Evolutionary conservation across 2,888 invertebrate genomes (phyloP), one percentile per base, ranked within the genome.

Genomic region (Hypselothyrea guttata): DNA sequence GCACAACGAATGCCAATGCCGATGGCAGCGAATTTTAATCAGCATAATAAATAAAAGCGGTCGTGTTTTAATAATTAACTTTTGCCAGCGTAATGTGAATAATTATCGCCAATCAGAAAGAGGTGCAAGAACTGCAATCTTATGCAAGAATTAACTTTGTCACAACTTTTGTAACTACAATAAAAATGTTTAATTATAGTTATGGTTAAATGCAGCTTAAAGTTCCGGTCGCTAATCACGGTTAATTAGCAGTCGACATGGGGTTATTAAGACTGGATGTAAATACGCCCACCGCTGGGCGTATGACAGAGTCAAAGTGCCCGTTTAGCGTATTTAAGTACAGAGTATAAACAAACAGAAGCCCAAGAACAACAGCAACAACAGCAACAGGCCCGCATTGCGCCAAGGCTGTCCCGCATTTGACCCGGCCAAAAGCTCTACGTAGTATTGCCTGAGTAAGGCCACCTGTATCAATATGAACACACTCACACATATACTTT

Each of bases 351-450:
- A 13, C 52, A 68, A 71, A 53, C 72, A 66, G 40, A 9, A 45
- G 38, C 45, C 37, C 27, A 48, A 12, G 31, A 71, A 51, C 60
- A 67, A 38, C 11, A 41, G 30, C 44, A 42, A 38, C 31, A 31
- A 18, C 18, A 18, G 33, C 1, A 45, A 12, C 15, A 49, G 61
- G 15, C 69, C 72, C 67, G 69, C 68, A 69, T 72, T 67, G 73
- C 68, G 71, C 78, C 75, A 75, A 81, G 75, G 82, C 75, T 72
- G 57, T 46, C 68, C 65, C 74, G 76, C 57, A 64, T 64, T 76
- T 64, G 74, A 76, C 73, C 76, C 55, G 74, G 35, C 55, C 68
- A 13, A 67, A 67, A 67, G 66, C 67, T 47, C 35, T 57, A 52
- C 63, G 63, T 54, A 58, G 63, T 54, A 58, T 64, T 45, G 47